Conservation (phyloP, 2,113 vertebrate genomes). For the Rhynchomys soricoides region DNA sequence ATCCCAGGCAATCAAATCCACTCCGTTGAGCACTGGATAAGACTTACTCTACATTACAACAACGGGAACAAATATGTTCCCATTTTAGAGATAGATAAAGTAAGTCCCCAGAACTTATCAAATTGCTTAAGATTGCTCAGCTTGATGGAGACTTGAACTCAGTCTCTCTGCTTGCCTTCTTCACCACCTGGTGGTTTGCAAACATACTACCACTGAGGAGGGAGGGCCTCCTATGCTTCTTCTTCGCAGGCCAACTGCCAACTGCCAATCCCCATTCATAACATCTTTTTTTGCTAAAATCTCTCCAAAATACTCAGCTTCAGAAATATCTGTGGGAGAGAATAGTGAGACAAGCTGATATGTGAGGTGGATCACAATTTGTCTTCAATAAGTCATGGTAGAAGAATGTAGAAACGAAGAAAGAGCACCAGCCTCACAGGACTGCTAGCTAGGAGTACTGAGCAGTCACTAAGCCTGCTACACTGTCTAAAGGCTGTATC, state of each 20-base stretch:
- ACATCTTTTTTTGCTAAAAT: constrained; percentile 15
- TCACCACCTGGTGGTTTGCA: background rate
- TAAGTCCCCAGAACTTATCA: background rate
- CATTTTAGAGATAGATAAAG: constrained; percentile 54
- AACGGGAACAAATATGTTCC: background rate
- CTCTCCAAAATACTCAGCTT: constrained; percentile 27
- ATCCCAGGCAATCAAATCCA: background rate
- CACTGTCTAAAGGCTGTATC: background rate
- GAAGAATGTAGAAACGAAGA: background rate
- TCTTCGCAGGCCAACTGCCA: background rate
- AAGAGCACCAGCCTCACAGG: background rate
- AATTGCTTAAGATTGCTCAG: background rate
- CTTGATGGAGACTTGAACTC: background rate
- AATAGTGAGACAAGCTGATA: background rate
- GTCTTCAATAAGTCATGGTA: background rate
- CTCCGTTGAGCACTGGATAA: background rate
- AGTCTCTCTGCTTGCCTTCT: background rate
- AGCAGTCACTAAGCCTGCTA: background rate
- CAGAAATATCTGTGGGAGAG: constrained; percentile 15
- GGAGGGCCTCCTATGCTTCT: background rate
- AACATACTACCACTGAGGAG: background rate
- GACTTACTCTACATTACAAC: background rate
- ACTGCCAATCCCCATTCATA: background rate
- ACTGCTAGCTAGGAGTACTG: background rate
- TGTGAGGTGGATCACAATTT: background rate